These are phyloP conservation scores for Botia kubotai DNA, from an alignment of 2,797 vertebrate species.

Conservation along the genomic window DNA sequence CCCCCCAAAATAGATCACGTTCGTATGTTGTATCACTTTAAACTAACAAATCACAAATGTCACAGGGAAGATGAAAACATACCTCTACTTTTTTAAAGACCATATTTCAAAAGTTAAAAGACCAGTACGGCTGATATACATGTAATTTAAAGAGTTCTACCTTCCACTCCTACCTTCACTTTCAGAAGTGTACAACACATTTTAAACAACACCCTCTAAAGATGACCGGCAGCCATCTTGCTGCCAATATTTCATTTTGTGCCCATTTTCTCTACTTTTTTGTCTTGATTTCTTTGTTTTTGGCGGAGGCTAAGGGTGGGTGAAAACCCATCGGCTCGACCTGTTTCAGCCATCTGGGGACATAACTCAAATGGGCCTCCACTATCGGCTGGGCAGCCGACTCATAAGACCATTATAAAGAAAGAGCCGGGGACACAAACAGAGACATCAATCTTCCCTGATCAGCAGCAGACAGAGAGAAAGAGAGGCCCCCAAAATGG, in stretches of 20 bases:
- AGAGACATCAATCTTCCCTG: constrained; percentile 68
- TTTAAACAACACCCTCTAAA: constrained; percentile 5
- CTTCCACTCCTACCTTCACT: constrained; percentile 12
- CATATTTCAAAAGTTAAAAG: neutral
- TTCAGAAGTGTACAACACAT: constrained; percentile 8
- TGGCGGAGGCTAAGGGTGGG: constrained; percentile 55
- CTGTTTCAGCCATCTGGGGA: constrained; percentile 59
- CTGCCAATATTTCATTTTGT: constrained; percentile 52
- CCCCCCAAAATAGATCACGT: constrained; percentile 62
- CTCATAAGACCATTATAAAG: constrained; percentile 63
- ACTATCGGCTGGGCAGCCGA: constrained; percentile 60
- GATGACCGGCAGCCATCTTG: constrained; percentile 41
- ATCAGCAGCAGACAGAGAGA: constrained; percentile 66
- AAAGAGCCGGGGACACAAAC: constrained; percentile 63
- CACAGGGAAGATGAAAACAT: neutral
- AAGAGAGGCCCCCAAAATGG: constrained; percentile 39
- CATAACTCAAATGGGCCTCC: constrained; percentile 62
- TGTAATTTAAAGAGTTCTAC: neutral
- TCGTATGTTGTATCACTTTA: constrained; percentile 10
- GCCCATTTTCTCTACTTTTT: constrained; percentile 48
- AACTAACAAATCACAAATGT: constrained; percentile 29
- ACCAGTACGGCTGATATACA: neutral
- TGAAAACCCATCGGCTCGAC: constrained; percentile 59
- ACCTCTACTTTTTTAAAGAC: neutral
- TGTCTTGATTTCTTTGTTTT: constrained; percentile 61